Conservation (phyloP, 2,113 vertebrate genomes). For the Falco punctatus region DNA sequence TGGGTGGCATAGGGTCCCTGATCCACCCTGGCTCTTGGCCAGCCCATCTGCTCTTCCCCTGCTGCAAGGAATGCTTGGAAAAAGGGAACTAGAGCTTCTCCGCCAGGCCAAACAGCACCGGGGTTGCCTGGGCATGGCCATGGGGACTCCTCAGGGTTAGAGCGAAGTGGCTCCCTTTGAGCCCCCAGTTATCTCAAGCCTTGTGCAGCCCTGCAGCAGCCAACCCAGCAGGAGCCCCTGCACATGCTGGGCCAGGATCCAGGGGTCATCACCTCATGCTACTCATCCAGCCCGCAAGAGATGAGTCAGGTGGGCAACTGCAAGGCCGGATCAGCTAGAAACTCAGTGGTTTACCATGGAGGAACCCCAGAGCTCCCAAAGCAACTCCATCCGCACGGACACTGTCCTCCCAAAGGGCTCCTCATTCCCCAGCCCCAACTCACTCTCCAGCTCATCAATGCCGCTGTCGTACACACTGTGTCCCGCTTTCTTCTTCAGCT, state of each 20-base stretch:
- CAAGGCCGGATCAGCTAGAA: neutral
- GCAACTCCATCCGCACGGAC: neutral
- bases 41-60: neutral
- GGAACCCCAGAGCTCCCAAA: neutral
- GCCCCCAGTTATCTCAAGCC: neutral
- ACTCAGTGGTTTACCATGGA: rapidly evolving
- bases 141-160: neutral
- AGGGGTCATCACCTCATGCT: rapidly evolving
- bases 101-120: neutral
- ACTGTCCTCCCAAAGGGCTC: neutral
- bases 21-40: neutral
- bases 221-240: neutral
- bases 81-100: neutral
- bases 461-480: constrained; percentile 31
- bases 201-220: neutral
- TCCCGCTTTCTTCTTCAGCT: constrained; percentile 6
- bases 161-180: neutral
- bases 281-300: neutral
- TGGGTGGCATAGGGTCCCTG: rapidly evolving
- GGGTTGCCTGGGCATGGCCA: neutral
- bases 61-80: neutral
- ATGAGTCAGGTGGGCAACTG: neutral
- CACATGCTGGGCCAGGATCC: neutral
- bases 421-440: neutral
- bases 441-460: constrained; percentile 42